Evolutionary conservation across 2,888 invertebrate genomes (phyloP).

Genomic region (Cloeon dipterum): DNA sequence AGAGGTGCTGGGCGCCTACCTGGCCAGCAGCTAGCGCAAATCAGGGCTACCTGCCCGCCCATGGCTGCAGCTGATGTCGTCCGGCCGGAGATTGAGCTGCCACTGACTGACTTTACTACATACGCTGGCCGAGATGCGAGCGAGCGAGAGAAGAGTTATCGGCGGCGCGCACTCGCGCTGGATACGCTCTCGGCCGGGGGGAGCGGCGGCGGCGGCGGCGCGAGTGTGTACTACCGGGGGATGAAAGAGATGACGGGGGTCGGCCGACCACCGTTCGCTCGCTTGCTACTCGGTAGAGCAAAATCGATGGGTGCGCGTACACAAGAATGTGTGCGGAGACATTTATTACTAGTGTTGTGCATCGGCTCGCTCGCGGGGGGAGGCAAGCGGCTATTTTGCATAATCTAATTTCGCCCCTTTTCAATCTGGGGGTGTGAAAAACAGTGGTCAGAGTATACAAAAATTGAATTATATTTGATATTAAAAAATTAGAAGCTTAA

Average conservation of each 20-base stretch:
- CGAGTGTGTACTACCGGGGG: background rate
- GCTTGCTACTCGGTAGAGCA: background rate
- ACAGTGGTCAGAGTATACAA: too few species aligned
- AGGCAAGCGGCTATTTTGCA: too few species aligned
- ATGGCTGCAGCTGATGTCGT: slow-evolving; percentile 10
- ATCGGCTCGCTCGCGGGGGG: too few species aligned
- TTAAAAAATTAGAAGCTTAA: too few species aligned
- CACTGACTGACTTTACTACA: slow-evolving; percentile 19
- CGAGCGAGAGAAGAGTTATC: background rate
- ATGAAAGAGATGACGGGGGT: background rate
- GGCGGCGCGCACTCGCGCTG: background rate
- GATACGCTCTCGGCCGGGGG: background rate
- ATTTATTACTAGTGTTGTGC: too few species aligned
- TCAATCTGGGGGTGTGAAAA: too few species aligned
- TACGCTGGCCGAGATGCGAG: background rate
- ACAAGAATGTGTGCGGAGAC: too few species aligned
- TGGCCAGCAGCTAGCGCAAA: slow-evolving; percentile 20
- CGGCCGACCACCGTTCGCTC: background rate
- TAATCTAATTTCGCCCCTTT: too few species aligned
- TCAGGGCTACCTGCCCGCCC: slow-evolving; percentile 20
- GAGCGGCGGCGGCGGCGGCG: background rate
- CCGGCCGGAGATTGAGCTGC: slow-evolving; percentile 12
- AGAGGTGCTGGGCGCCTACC: background rate
- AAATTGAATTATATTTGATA: too few species aligned
- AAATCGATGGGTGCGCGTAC: too few species aligned